Base-by-base conservation (phyloP, 2,113 vertebrate genomes). In the Clinocottus analis region DNA sequence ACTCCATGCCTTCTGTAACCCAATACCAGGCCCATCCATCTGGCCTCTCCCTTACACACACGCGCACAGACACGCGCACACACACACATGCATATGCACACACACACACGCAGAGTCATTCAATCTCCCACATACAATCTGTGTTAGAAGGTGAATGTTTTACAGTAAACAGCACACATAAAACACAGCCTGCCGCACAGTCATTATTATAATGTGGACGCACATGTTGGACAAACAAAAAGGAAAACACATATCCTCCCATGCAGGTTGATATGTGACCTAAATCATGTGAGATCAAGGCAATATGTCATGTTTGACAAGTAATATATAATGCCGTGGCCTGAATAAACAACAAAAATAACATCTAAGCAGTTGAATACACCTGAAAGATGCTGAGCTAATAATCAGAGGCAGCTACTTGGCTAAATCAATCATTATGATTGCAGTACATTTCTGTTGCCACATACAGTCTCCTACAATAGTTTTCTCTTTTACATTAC, bases 1-100 rank as follows among this genome's bases (percentile, higher is more conserved):
- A 89, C 89, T 90, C 86, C 77, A 73, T 89, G 85, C 76, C 79
- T 89, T 56, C 78, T 89, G 93, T 90, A 94, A 94, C 92, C 79
- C 72, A 90, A 93, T 80, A 91, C 88, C 90, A 83, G 63, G 59
- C 70, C 74, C 75, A 77, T 79, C 87, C 90, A 93, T 84, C 91
- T 91, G 85, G 91, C 77, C 83, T 82, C 83, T 72, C 61, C 82
- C 86, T 76, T 63, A 86, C 73, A 68, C 70, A 76, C 39, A 72
- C 77, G 80, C 58, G 80, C 23, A 88, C 51, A 68, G 64, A 77
- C 63, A 85, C 35, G 85, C 65, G 73, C 51, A 85, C 58, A 87
- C 61, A 69, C 55, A 59, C 55, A 68, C 39, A 75, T 77, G 80
- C 58, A 82, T n/a, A 88, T 47, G 65, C 71, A 77, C 63, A 86